Evolutionary conservation across 1,140 invertebrate species (phyloP), one percentile per base, ranked within the genome.

Genomic region (Tetragnatha versicolor): DNA sequence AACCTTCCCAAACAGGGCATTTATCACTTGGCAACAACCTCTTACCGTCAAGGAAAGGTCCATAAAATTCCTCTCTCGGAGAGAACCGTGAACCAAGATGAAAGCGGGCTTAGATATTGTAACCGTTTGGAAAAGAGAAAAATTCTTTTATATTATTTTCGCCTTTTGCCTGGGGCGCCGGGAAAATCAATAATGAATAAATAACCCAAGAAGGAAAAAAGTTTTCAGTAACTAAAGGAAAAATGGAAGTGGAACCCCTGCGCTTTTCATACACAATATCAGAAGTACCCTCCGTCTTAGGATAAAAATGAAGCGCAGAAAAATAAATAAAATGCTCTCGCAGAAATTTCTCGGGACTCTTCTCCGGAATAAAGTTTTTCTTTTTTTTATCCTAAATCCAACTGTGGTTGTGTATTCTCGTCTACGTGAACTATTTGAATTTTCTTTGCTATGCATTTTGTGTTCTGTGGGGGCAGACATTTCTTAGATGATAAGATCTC

Each of bases 161-260:
- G 7, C 31, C 20, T 47, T 51, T 39, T 10, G 17, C 17, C 31
- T 10, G n/a, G 35, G 42, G 27, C 31, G 33, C 42, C 22, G 39
- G 45, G 31, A 53, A 72, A 72, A 72, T 72, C 69, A 72, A 72
- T 72, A 72, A 72, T 72, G 69, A 72, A 72, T 72, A 72, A 72
- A 53, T 58, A 72, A 72, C 37, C 17, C 22, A 49, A 49, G 27
- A 20, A 33, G 9, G 25, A 37, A 35, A 42, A 58, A 58, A 20
- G 31, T 14, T 9, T 58, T 35, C 35, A 42, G 47, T 53, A 53
- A 69, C 49, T 31, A 10, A 33, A 10, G 37, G 66, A 69, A 69
- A 63, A 69, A 53, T 69, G 53, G 49, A 69, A 33, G 49, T 33
- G 66, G 29, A 14, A n/a, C n/a, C n/a, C 49, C 37, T 42, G 27